A percentile compares a stretch with the other conserved stretches of the same genome.
phyloP scores from a whole-genome alignment of 1,140 invertebrate genomes.

The Hycleus phaleratus region DNA sequence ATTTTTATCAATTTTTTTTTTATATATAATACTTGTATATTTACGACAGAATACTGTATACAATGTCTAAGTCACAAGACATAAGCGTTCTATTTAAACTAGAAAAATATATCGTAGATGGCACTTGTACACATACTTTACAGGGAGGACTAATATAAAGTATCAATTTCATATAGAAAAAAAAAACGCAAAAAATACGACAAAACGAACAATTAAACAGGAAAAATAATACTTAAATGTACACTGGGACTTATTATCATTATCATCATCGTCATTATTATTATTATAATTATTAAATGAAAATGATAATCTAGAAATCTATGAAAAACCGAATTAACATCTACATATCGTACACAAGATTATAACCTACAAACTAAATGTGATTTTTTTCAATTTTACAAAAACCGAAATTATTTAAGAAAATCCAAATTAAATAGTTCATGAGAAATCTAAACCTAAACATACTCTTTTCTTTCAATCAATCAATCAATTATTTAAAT shows the following conservation, averaged over 20 bases:
- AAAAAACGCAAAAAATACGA: slow-evolving; percentile 1
- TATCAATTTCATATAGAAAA: neutral
- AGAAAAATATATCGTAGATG: slow-evolving; percentile 42
- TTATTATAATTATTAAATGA: no score
- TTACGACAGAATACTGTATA: slow-evolving; percentile 42
- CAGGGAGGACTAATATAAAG: slow-evolving; percentile 17
- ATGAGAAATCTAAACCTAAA: no score
- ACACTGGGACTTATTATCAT: no score
- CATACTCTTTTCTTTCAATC: no score
- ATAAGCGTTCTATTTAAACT: slow-evolving; percentile 40
- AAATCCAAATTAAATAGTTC: neutral
- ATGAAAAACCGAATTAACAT: slow-evolving; percentile 1
- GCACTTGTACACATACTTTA: slow-evolving; percentile 40
- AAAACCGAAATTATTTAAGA: no score
- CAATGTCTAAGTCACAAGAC: slow-evolving; percentile 42
- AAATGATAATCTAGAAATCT: no score
- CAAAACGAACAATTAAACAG: no score
- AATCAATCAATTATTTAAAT: slow-evolving; percentile 2
- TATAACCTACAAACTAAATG: slow-evolving; percentile 13
- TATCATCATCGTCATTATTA: no score
- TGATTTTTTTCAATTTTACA: no score
- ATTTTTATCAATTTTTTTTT: no score
- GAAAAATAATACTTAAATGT: neutral
- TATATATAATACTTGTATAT: slow-evolving; percentile 40
- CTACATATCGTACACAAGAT: slow-evolving; percentile 18